Evolutionary conservation across 1,140 invertebrate genomes (phyloP).

Genomic region (Pseudomyrmex sp.): DNA sequence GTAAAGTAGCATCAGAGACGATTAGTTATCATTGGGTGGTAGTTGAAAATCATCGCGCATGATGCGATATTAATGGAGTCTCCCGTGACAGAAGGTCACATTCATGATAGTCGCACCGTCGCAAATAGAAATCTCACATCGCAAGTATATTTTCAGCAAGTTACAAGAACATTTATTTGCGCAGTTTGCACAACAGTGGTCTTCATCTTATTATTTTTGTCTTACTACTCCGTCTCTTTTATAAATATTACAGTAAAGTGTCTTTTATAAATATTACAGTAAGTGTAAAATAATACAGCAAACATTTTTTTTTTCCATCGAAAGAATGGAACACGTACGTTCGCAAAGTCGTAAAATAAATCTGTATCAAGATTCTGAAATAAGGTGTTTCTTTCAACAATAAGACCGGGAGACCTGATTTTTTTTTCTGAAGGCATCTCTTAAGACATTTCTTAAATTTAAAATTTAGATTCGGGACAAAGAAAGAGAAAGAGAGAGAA

Average conservation of each 20-base stretch:
- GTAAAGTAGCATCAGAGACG: slow-evolving; percentile 50
- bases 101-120: slow-evolving; percentile 12
- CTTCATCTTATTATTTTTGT: neutral
- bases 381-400: slow-evolving; percentile 14
- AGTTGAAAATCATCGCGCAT: slow-evolving; percentile 41
- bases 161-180: slow-evolving; percentile 12
- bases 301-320: neutral
- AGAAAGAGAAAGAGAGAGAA: too few species aligned
- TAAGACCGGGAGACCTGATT: neutral
- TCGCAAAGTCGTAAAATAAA: neutral
- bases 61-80: slow-evolving; percentile 56
- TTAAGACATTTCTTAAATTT: slow-evolving; percentile 36
- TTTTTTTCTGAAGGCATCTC: slow-evolving; percentile 16
- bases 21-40: slow-evolving; percentile 44
- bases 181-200: too few species aligned
- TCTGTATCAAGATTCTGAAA: neutral
- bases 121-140: slow-evolving; percentile 10
- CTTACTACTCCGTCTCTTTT: neutral
- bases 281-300: neutral
- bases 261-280: neutral
- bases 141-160: slow-evolving; percentile 29
- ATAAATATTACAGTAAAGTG: neutral
- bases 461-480: slow-evolving; percentile 45
- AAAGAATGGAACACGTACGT: neutral
- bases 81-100: slow-evolving; percentile 49